Evolutionary conservation across 2,797 vertebrate species (phyloP).

Genomic region (Adelosebastes latens): DNA sequence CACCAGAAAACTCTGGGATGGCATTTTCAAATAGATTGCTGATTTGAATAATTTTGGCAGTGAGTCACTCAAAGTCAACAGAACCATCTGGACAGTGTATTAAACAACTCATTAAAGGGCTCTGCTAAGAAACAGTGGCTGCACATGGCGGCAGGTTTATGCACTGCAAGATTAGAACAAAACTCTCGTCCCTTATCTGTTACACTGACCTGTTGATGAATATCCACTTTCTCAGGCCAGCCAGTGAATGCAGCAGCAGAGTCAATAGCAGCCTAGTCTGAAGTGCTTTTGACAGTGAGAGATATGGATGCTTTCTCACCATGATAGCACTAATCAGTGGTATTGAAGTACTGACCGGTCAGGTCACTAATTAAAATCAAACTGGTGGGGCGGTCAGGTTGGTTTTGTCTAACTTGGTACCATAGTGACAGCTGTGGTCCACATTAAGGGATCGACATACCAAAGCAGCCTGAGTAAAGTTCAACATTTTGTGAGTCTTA

Average conservation of each 20-base stretch:
- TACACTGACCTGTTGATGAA: background rate
- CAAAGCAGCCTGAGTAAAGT: background rate
- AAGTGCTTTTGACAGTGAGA: constrained; percentile 1
- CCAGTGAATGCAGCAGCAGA: background rate
- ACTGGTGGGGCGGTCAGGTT: background rate
- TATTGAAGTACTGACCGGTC: background rate
- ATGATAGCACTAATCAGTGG: constrained; percentile 17
- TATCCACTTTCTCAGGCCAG: background rate
- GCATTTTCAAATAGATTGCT: constrained; percentile 10
- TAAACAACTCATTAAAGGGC: background rate
- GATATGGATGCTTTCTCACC: constrained; percentile 34
- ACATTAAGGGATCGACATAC: background rate
- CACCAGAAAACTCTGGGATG: background rate
- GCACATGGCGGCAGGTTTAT: background rate
- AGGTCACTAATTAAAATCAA: constrained; percentile 1
- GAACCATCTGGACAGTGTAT: constrained; percentile 27
- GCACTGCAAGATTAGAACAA: background rate
- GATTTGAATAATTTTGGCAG: constrained; percentile 2
- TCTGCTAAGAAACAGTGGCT: background rate
- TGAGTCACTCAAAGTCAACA: constrained; percentile 8
- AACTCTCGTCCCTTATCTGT: background rate
- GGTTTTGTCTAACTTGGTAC: background rate
- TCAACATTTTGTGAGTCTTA: background rate
- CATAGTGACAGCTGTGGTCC: background rate
- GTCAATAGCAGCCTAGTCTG: constrained; percentile 13